Evolutionary conservation across 2,797 vertebrate genomes (phyloP), one percentile per base, ranked within the genome.

Genomic region (Crocidura indochinensis): DNA sequence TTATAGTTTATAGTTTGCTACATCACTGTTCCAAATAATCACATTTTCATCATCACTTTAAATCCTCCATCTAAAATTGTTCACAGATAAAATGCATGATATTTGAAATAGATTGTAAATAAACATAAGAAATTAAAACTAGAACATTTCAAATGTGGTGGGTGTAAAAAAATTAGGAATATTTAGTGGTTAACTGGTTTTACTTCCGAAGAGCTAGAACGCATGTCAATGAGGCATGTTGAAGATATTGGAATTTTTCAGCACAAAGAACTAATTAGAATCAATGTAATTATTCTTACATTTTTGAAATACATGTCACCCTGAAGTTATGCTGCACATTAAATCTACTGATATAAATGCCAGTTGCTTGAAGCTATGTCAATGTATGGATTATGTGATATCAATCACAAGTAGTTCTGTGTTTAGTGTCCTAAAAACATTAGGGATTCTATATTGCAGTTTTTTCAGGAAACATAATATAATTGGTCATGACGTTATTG

Each of bases 31-130:
- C 29, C 46, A 47, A 29, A 46, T 2, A 62, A 8, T 81, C 22
- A 53, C 22, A 60, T 56, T 74, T 87, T 84, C 77, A 49, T 20
- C 76, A 80, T 75, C 20, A 5, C 17, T 27, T 80, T 69, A 27
- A 74, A 0, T 27, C 12, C 31, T 74, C 3, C 49, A 81, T 77
- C 2, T 38, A 86, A 84, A 44, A 74, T 26, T 64, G 11, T 89
- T 89, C 51, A 81, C n/a, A 91, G 79, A 74, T 22, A 22, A 87
- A 84, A 89, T 68, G 47, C 1, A 71, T 22, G 10, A 38, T 62
- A 81, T 26, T 80, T 84, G 49, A 90, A 1, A 69, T 44, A 8
- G 7, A 14, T 24, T 92, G 2, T 53, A 88, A 65, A 84, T 71
- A 86, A 38, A 51, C 10, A 69, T 64, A 46, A 84, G n/a, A 86